Base-by-base conservation (phyloP, 2,113 vertebrate genomes). In the Telmatochromis sp. region DNA sequence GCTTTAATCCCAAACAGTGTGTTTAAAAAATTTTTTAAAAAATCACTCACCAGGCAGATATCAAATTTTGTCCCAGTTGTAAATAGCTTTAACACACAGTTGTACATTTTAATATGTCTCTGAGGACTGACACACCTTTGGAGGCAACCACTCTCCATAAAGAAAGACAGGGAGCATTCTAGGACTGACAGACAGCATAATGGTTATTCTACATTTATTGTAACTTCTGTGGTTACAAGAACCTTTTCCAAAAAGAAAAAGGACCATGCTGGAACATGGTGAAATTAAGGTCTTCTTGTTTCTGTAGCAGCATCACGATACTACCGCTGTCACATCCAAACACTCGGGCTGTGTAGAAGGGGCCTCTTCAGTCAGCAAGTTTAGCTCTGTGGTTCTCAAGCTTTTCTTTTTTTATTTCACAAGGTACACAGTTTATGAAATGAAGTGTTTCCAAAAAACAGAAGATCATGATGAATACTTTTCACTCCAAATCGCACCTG, bases 91-190 rank as follows among this genome's bases (percentile, higher is more conserved):
- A 28, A 28, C 28, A 28, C 28, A 28, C 28, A 28, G 28, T 28
- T 28, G 28, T 28, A 28, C 28, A 28, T 28, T 28, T 28, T 28
- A 28, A 28, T 28, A 28, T 54, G 9, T 54, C 51, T 6, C 19
- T 54, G n/a, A n/a, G n/a, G 51, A 21, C 2, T 54, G 51, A 21
- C 51, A 0, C 51, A 0, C 7, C 9, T 55, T 11, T 55, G 1
- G 55, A 57, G 55, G 17, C 17, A 51, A 2, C 49, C 17, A 51
- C 17, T 51, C 17, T 51, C 0, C 49, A 51, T 51, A 51, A 9
- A n/a, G 49, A n/a, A 51, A 51, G 49, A 51, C 0, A 58, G 55
- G 12, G 12, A 26, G 2, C 12, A 12, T 21, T 55, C 21, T 55
- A 26, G 6, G 21, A 13, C 21, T 57, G 23, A 26, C 23, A 58